Evolutionary conservation across 2,888 invertebrate genomes (phyloP), one percentile per base, ranked within the genome.

Genomic region (Cepaea hortensis): DNA sequence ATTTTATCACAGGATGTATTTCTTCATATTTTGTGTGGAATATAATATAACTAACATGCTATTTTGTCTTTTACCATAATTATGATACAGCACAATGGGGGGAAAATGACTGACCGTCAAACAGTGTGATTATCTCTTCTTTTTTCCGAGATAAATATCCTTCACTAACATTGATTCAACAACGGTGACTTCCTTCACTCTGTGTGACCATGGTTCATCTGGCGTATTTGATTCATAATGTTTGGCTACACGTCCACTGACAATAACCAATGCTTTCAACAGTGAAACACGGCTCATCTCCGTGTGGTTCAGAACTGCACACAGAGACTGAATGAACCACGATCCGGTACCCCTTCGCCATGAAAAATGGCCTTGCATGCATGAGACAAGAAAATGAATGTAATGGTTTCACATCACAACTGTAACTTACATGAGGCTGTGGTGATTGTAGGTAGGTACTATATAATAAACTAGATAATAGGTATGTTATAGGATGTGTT

Each of bases 181-280:
- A 81, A 91, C 90, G 62, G 91, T 90, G 15, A 90, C 88, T 84
- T 90, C 90, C 81, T 91, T 90, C 87, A 90, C 91, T 18, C 85
- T 88, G 4, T 89, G 86, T 86, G 89, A 89, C 48, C 84, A 75
- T 20, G 68, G 46, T 73, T 89, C 88, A 1, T 84, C 72, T 46
- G 89, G 90, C 62, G 86, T 86, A 23, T 87, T 65, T 3, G 90
- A 90, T 72, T 91, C 83, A 65, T 89, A 90, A 48, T 89, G 68
- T 68, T 87, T 82, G 77, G 89, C 85, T 13, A 91, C 90, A 9
- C 82, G 79, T 80, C 86, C 85, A 61, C 88, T 87, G 65, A 91
- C 90, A 20, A 81, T 68, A 4, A 90, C 89, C 62, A 91, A 87
- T 48, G 89, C 86, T 76, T 87, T 81, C 1, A 62, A 68, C 15